phyloP scores from a whole-genome alignment of 2,797 vertebrate species.

The Mus minutoides region DNA sequence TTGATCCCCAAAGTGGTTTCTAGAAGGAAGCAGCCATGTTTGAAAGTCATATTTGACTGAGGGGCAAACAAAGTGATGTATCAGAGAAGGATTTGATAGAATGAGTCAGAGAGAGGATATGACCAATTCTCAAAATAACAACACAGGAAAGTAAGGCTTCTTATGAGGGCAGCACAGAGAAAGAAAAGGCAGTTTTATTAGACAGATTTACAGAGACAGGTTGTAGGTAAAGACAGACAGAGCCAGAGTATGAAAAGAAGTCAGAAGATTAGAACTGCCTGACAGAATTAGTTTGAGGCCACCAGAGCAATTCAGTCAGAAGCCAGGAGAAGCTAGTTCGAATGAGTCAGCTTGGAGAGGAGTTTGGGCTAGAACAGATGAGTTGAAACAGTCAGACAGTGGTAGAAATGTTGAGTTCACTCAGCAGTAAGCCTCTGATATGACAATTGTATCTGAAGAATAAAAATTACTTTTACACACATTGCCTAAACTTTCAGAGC shows the following conservation, averaged over 20 bases:
- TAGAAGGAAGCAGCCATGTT: background rate
- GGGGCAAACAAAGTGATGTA: background rate
- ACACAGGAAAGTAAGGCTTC: background rate
- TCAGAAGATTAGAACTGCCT: background rate
- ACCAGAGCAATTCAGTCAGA: background rate
- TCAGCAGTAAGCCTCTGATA: background rate
- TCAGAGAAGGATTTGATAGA: background rate
- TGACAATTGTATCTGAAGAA: background rate
- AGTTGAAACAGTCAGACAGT: background rate
- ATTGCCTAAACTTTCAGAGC: background rate
- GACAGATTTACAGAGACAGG: background rate
- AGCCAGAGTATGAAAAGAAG: background rate
- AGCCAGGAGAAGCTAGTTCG: background rate
- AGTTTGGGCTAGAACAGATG: background rate
- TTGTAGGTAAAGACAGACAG: background rate
- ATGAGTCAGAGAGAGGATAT: background rate
- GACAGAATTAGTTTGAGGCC: background rate
- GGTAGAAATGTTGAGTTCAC: background rate
- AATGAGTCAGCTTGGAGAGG: background rate
- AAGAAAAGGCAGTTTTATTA: background rate
- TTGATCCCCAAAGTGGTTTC: background rate
- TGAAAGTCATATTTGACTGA: background rate
- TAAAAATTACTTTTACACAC: background rate
- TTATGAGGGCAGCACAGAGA: background rate
- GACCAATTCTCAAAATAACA: background rate